These are phyloP conservation scores for Cyphomyrus discorhynchus DNA, from an alignment of 2,113 vertebrate species.

Conservation along the genomic window DNA sequence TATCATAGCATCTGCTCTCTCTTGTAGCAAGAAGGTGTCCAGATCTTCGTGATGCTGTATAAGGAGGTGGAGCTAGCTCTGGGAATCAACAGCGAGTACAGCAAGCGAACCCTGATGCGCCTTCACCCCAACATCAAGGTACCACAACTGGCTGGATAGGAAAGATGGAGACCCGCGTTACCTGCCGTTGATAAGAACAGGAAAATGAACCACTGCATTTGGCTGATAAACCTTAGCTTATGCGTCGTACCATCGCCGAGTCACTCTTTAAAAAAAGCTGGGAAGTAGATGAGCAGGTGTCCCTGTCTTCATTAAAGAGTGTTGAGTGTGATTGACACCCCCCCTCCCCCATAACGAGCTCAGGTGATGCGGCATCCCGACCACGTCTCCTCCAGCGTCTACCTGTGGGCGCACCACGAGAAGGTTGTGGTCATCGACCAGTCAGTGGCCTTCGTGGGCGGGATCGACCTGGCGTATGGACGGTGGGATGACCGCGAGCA, in stretches of 20 bases:
- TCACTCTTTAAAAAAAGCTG: background rate
- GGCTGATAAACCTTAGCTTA: background rate
- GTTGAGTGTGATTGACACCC: background rate
- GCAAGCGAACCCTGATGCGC: constrained; percentile 78
- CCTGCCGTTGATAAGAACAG: background rate
- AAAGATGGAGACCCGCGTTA: background rate
- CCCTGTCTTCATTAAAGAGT: background rate
- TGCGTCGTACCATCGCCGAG: background rate
- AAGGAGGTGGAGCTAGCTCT: constrained; percentile 94
- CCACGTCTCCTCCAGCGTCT: constrained; percentile 85
- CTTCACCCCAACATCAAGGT: constrained; percentile 93
- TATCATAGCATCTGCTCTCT: background rate
- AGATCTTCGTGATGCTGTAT: constrained; percentile 90
- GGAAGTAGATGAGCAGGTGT: background rate
- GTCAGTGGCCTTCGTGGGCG: constrained; percentile 81
- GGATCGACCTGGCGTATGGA: constrained; percentile 89
- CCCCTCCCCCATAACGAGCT: background rate
- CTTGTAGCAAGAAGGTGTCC: constrained; percentile 86
- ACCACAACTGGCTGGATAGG: background rate
- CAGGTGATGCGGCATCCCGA: constrained; percentile 96
- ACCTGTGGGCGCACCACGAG: constrained; percentile 92
- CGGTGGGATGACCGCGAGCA: constrained; percentile 87
- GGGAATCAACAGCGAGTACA: constrained; percentile 95
- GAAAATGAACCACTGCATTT: background rate
- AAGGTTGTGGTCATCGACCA: constrained; percentile 83